Conservation (phyloP, 2,888 invertebrate species). For the Chrysolina americana region DNA sequence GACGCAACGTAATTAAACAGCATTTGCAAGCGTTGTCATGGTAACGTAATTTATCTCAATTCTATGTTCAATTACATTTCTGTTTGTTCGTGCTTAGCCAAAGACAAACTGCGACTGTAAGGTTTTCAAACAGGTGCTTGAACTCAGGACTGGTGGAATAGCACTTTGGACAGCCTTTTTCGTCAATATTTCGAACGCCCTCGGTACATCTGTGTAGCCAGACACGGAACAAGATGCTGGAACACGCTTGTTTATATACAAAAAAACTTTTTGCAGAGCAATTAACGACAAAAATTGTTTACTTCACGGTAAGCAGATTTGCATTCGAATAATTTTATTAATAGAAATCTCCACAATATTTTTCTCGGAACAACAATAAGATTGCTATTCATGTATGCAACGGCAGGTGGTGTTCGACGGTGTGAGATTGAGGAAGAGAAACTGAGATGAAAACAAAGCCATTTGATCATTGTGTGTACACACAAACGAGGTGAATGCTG, state of each 20-base stretch:
- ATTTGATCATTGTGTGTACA: conserved; percentile 5
- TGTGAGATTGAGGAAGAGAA: conserved; percentile 18
- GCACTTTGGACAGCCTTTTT: too few relatives aligned
- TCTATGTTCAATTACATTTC: too few relatives aligned
- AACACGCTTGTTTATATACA: conserved; percentile 1
- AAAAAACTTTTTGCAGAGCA: conserved; percentile 12
- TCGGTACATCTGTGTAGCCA: not conserved
- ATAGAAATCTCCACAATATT: conserved; percentile 30
- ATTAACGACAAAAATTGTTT: not conserved
- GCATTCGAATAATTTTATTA: conserved; percentile 27
- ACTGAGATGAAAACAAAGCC: conserved; percentile 7
- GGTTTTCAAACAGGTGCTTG: too few relatives aligned
- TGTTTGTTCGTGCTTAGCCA: too few relatives aligned
- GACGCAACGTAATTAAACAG: too few relatives aligned
- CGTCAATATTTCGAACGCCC: too few relatives aligned
- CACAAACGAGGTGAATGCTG: not conserved
- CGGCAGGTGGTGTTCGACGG: not conserved
- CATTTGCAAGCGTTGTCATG: too few relatives aligned
- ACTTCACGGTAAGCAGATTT: conserved; percentile 19
- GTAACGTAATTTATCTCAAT: too few relatives aligned
- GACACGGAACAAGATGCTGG: not conserved
- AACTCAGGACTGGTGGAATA: too few relatives aligned
- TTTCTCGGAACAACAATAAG: conserved; percentile 31
- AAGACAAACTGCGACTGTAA: too few relatives aligned
- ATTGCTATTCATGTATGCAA: conserved; percentile 23